phyloP scores from a whole-genome alignment of 2,797 vertebrate genomes.

The Malacoraja senta region DNA sequence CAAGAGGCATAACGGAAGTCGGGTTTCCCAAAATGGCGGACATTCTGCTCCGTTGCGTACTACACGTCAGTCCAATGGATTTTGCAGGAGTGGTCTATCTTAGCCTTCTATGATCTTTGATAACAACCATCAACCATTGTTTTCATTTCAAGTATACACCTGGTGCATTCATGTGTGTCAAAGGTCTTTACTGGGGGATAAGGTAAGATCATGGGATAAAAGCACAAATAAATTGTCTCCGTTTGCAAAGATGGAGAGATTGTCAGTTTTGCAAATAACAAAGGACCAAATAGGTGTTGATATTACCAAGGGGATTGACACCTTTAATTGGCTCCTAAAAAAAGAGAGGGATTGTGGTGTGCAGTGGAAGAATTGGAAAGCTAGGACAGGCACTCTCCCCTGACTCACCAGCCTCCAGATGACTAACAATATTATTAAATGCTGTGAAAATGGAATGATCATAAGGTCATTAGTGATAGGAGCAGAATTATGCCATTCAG shows the following conservation, averaged over 20 bases:
- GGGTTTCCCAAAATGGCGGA: too few species aligned
- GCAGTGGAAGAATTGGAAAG: background rate
- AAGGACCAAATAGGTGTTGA: background rate
- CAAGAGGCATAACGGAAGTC: too few species aligned
- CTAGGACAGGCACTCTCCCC: background rate
- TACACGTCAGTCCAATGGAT: too few species aligned
- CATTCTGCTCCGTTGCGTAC: too few species aligned
- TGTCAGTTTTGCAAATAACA: background rate
- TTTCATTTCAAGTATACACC: too few species aligned
- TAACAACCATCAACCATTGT: too few species aligned
- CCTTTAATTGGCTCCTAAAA: conserved; percentile 21
- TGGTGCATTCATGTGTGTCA: background rate
- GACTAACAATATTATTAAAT: too few species aligned
- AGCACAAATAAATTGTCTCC: conserved; percentile 4
- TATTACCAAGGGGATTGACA: background rate
- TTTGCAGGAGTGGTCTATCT: too few species aligned
- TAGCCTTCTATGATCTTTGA: background rate
- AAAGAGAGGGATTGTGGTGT: background rate
- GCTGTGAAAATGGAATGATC: too few species aligned
- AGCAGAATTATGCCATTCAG: too few species aligned
- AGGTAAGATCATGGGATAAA: background rate
- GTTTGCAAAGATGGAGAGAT: background rate
- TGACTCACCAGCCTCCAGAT: too few species aligned
- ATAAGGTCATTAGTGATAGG: too few species aligned
- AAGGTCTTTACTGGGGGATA: background rate